phyloP scores from a whole-genome alignment of 1,140 invertebrate species.

The Halotydeus destructor region DNA sequence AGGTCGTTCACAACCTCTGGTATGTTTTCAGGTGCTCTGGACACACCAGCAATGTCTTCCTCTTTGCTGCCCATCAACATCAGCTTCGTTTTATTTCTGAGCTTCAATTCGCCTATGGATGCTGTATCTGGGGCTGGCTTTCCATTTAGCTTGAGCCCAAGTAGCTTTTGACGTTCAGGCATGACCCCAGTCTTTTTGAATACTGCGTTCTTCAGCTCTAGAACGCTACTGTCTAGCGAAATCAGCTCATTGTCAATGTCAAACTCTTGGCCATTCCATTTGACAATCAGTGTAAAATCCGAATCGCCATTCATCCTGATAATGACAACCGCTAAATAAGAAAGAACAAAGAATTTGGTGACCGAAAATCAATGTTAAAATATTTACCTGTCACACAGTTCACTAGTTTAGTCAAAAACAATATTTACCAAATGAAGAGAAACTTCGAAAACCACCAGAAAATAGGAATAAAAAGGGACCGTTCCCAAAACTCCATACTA shows the following conservation, averaged over 20 bases:
- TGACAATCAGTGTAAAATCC: conserved; percentile 28
- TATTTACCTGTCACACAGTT: too few relatives aligned
- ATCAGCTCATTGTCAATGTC: conserved; percentile 36
- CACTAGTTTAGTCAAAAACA: too few relatives aligned
- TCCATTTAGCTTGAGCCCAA: conserved; percentile 49
- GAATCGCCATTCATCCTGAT: too few relatives aligned
- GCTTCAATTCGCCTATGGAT: conserved; percentile 13
- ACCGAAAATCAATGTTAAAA: too few relatives aligned
- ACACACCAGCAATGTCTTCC: conserved; percentile 61
- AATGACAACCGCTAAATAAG: too few relatives aligned
- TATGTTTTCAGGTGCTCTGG: conserved; percentile 39
- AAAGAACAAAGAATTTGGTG: too few relatives aligned
- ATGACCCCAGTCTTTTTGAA: conserved; percentile 58
- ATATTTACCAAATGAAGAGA: too few relatives aligned
- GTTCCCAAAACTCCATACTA: too few relatives aligned
- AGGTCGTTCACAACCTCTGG: conserved; percentile 48
- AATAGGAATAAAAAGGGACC: too few relatives aligned
- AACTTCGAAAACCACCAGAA: too few relatives aligned
- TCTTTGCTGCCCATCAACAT: conserved; percentile 94
- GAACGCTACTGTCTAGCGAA: conserved; percentile 39
- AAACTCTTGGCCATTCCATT: conserved; percentile 78
- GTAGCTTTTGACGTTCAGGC: conserved; percentile 70
- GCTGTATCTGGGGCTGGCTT: conserved; percentile 16
- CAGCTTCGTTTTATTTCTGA: conserved; percentile 47
- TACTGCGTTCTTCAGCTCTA: conserved; percentile 53